Base-by-base conservation (phyloP, 2,113 vertebrate species). In the Nyctereutes procyonoides region DNA sequence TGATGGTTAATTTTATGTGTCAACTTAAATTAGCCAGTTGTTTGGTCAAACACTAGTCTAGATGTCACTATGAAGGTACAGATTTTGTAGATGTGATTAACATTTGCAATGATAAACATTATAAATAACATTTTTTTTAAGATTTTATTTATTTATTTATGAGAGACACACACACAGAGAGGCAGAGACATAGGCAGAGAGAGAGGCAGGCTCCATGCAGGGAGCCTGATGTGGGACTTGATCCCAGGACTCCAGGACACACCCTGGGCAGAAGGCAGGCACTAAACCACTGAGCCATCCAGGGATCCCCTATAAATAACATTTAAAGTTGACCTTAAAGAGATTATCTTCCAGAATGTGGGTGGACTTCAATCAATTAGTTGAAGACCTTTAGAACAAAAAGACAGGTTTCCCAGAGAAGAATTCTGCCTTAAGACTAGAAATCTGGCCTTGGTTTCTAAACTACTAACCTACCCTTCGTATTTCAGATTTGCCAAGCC, bases 1-100 rank as follows among this genome's bases (percentile, higher is more conserved):
- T n/a, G n/a, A n/a, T n/a, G n/a, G 93, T 95, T 89, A 89, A 89
- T 63, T 89, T 81, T 81, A 24, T 88, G 55, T 63, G 77, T 71
- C 56, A 55, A 38, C 8, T 51, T 62, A 76, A 71, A 71, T 65
- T 73, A 51, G 79, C 60, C 60, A 43, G 43, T 43, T 94, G 58
- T 85, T 32, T 85, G 77, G 65, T 88, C 77, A 82, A 89, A 82
- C n/a, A 62, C 55, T 26, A 53, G 55, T 73, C 32, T 62, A 82
- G 32, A 74, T 53, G 55, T 38, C 38, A 26, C 55, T 62, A 73
- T 24, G 19, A 94, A 82, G 55, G 58, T 74, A 73, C 86, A 89
- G 32, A 82, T 73, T 63, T 88, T 82, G 26, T 48, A 73, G 65
- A 89, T 26, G 67, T 32, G 65, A 94, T 32, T 60, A 73, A 89